These are phyloP conservation scores for Pogonocherus hispidulus DNA, from an alignment of 2,888 invertebrate genomes.

Conservation along the genomic window DNA sequence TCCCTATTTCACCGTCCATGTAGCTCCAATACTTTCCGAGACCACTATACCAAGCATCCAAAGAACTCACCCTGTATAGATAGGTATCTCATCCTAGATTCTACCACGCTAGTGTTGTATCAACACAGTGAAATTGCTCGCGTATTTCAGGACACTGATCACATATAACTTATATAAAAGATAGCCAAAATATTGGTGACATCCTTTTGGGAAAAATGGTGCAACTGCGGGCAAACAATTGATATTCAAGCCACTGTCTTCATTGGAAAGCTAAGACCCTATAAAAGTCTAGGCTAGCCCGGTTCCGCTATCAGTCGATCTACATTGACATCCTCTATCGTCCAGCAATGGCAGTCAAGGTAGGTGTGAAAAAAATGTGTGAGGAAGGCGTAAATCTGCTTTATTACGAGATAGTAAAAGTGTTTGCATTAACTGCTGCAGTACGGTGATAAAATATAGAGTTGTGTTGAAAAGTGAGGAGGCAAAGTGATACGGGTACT, in stretches of 20 bases:
- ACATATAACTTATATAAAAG: constrained; percentile 6
- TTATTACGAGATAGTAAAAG: constrained; percentile 31
- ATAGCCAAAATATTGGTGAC: constrained; percentile 13
- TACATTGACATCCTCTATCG: constrained; percentile 44
- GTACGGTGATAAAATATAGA: constrained; percentile 31
- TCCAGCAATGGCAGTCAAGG: constrained; percentile 53
- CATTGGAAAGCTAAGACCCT: constrained; percentile 54
- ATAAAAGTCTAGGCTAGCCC: constrained; percentile 51
- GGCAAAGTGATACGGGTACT: no score
- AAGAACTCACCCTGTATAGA: no score
- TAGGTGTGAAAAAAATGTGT: constrained; percentile 42
- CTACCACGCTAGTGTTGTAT: not conserved
- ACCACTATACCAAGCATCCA: no score
- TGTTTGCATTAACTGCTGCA: constrained; percentile 22
- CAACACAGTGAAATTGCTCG: not conserved
- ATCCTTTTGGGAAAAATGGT: constrained; percentile 40
- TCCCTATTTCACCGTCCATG: no score
- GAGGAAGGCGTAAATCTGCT: constrained; percentile 34
- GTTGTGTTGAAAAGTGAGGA: no score
- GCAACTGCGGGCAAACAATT: constrained; percentile 39
- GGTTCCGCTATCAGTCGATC: constrained; percentile 56
- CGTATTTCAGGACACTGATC: not conserved
- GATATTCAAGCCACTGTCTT: constrained; percentile 44
- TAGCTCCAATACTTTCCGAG: no score
- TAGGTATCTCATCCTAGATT: no score